Percentiles rank a stretch among this genome's conserved stretches.
Conservation (phyloP, 2,888 invertebrate species). For the Cabera pusaria region DNA sequence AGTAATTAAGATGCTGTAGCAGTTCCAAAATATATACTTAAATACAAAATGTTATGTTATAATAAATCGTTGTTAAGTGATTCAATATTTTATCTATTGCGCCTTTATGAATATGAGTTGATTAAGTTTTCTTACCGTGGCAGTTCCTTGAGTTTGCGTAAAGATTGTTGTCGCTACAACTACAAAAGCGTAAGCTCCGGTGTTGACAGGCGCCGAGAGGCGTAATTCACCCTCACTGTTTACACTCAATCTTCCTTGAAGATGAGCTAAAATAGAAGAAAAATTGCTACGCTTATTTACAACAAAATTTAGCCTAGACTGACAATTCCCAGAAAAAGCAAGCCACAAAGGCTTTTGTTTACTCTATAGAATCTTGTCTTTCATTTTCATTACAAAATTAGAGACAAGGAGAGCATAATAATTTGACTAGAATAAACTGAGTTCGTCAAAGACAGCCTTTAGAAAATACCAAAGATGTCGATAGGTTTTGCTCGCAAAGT, state of each 20-base stretch:
- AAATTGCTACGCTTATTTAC: no score
- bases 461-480: conserved; percentile 27
- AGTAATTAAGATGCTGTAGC: no score
- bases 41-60: no score
- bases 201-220: conserved; percentile 53
- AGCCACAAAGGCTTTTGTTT: conserved; percentile 1
- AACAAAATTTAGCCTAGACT: no score
- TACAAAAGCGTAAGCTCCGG: conserved; percentile 56
- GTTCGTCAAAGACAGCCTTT: conserved; percentile 21
- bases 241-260: conserved; percentile 55
- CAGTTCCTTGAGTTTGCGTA: conserved; percentile 46
- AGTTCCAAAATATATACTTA: no score
- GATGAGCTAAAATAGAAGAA: conserved; percentile 50
- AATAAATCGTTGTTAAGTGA: no score
- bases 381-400: no score
- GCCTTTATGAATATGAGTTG: not conserved
- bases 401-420: conserved; percentile 3
- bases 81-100: no score
- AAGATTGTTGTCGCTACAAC: conserved; percentile 58
- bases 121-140: conserved; percentile 49
- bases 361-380: no score
- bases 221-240: conserved; percentile 58
- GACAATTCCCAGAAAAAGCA: no score
- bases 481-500: conserved; percentile 37
- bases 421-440: conserved; percentile 13